phyloP scores from a whole-genome alignment of 2,888 invertebrate species.

The Pterobdella sp. region DNA sequence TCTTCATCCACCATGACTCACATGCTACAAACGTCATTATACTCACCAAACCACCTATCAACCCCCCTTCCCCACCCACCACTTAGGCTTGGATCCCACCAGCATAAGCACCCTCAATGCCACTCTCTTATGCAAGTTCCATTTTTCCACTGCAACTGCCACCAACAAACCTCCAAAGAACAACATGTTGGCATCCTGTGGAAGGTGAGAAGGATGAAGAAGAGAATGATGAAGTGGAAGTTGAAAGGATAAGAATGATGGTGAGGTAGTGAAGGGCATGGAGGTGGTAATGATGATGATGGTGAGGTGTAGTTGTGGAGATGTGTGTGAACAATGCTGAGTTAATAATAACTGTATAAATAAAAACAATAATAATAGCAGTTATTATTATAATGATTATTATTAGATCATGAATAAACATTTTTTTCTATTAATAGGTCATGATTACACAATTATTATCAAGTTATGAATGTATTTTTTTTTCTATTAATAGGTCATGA shows the following conservation, averaged over 20 bases:
- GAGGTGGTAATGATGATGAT: neutral
- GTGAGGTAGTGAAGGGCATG: neutral
- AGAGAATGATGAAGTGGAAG: neutral
- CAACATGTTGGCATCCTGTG: constrained; percentile 48
- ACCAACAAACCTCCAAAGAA: constrained; percentile 73
- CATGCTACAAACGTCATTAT: no score
- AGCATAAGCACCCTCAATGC: constrained; percentile 73
- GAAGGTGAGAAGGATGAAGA: neutral
- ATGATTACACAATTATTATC: no score
- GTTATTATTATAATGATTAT: no score
- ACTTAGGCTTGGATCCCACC: constrained; percentile 54
- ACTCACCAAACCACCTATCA: neutral
- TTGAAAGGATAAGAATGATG: neutral
- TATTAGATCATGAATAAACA: no score
- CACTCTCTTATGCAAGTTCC: constrained; percentile 76
- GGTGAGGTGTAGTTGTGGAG: neutral
- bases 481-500: no score
- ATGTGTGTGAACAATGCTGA: neutral
- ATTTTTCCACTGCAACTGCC: constrained; percentile 80
- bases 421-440: no score
- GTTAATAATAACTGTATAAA: no score
- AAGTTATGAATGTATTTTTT: no score
- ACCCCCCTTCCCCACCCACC: constrained; percentile 34
- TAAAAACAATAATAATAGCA: no score
- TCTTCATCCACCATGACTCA: neutral